These are phyloP conservation scores for Clarias laeviceps DNA, from an alignment of 2,797 vertebrate genomes.

Conservation along the genomic window DNA sequence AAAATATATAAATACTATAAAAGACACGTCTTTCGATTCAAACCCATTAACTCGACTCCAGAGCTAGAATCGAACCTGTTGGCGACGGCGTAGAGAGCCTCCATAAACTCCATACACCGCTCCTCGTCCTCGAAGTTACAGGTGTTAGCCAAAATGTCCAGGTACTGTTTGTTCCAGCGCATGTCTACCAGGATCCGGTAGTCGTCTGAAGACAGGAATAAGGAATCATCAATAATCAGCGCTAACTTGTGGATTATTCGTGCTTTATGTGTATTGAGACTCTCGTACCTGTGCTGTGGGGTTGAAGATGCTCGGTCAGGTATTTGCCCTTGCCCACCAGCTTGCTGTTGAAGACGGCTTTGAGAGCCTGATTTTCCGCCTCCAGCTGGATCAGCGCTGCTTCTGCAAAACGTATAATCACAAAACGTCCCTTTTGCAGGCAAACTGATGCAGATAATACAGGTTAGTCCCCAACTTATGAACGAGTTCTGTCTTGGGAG, in stretches of 20 bases:
- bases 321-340: slow-evolving; percentile 84
- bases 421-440: neutral
- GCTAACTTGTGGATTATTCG: neutral
- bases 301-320: slow-evolving; percentile 85
- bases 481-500: no score
- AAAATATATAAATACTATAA: neutral
- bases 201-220: slow-evolving; percentile 75
- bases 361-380: slow-evolving; percentile 84
- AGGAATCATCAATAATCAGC: neutral
- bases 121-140: slow-evolving; percentile 89
- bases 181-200: slow-evolving; percentile 89
- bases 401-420: slow-evolving; percentile 68
- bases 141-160: slow-evolving; percentile 89
- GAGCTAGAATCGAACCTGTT: slow-evolving; percentile 80
- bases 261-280: neutral
- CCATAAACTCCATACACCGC: slow-evolving; percentile 83
- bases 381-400: slow-evolving; percentile 80
- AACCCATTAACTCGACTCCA: no score
- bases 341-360: slow-evolving; percentile 83
- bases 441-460: neutral
- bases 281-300: slow-evolving; percentile 81
- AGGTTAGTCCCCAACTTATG: neutral
- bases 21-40: neutral
- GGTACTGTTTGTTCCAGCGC: slow-evolving; percentile 95
- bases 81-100: slow-evolving; percentile 83